Evolutionary conservation across 2,113 vertebrate genomes (phyloP).

Genomic region (Rhombomys opimus): DNA sequence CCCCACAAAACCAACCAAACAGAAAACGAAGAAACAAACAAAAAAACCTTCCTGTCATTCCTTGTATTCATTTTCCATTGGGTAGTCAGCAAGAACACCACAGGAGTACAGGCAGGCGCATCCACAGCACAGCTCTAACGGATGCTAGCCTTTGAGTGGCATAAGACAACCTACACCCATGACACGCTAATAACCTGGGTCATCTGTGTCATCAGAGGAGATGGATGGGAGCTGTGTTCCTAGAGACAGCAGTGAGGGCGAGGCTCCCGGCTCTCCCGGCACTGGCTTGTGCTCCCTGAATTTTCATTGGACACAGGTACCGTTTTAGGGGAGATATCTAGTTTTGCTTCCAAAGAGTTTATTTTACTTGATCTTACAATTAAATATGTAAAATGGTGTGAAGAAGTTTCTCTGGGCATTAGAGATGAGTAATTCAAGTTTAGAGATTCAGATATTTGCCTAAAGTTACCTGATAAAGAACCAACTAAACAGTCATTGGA

Average conservation of each 20-base stretch:
- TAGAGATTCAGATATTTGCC: neutral
- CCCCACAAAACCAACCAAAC: too few species aligned
- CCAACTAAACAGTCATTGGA: neutral
- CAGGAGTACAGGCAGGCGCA: neutral
- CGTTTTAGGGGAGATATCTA: neutral
- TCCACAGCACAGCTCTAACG: fast-evolving
- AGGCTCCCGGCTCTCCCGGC: neutral
- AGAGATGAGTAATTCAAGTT: neutral
- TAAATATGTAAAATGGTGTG: neutral
- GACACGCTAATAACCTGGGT: neutral
- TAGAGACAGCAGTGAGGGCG: neutral
- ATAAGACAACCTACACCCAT: neutral
- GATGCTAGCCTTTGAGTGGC: neutral
- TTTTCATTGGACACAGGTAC: neutral
- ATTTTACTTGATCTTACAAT: neutral
- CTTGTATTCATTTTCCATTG: neutral
- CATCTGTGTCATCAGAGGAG: neutral
- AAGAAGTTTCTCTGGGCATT: neutral
- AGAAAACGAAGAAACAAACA: neutral
- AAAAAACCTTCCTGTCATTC: neutral
- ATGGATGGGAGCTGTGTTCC: neutral
- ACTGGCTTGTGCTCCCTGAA: fast-evolving
- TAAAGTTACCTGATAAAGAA: neutral
- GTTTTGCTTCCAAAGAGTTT: neutral
- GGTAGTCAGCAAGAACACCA: neutral